Evolutionary conservation across 2,888 invertebrate species (phyloP).

Genomic region (Tiliacea aurago): DNA sequence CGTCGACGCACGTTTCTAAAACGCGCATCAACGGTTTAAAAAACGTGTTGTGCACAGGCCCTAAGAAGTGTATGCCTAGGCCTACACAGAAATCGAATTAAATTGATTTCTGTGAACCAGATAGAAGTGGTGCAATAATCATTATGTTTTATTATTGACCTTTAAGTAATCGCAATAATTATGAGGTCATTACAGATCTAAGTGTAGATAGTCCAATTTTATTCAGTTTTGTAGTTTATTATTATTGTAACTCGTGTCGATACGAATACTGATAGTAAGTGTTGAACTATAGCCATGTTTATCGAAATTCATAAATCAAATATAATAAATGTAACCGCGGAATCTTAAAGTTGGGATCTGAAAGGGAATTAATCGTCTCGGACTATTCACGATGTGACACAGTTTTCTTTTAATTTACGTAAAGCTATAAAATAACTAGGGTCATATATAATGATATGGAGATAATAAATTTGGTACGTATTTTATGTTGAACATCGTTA

Average conservation of each 20-base stretch:
- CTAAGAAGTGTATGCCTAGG: neutral
- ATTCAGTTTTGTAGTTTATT: constrained; percentile 46
- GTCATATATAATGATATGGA: neutral
- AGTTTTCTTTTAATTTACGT: neutral
- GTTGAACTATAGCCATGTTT: constrained; percentile 42
- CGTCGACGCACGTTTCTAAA: too few relatives aligned
- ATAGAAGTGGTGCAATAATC: constrained; percentile 26
- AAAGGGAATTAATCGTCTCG: neutral
- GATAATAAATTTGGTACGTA: neutral
- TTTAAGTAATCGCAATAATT: constrained; percentile 48
- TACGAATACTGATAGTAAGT: constrained; percentile 34
- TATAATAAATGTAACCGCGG: constrained; percentile 2
- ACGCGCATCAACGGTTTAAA: too few relatives aligned
- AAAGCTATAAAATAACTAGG: neutral
- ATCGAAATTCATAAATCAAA: constrained; percentile 47
- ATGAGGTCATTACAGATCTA: constrained; percentile 39
- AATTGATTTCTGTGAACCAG: constrained; percentile 30
- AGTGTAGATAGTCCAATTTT: constrained; percentile 30
- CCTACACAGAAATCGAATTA: constrained; percentile 3
- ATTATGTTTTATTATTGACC: constrained; percentile 41
- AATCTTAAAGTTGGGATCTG: constrained; percentile 23
- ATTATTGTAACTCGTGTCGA: constrained; percentile 46
- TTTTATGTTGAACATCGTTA: neutral
- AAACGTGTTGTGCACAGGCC: too few relatives aligned
- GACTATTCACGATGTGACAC: neutral